Base-by-base conservation (phyloP, 2,888 invertebrate genomes). In the Trisateles emortualis region DNA sequence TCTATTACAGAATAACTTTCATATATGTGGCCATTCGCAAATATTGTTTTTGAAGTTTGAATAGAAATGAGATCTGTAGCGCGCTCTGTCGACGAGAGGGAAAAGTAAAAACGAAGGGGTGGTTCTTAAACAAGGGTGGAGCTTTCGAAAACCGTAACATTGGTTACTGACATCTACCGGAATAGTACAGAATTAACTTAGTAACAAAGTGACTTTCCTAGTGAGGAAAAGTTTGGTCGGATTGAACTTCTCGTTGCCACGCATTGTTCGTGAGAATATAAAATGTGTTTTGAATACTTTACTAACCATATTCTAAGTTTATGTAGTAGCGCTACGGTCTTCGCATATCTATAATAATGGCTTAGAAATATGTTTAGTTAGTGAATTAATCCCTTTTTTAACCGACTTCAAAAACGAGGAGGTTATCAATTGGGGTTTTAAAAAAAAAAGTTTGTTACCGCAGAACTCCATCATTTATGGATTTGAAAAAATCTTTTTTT, bases 161-260 rank as follows among this genome's bases (percentile, higher is more conserved):
- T 22, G 57, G 60, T 62, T 49, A 76, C 82, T 75, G 91, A 88
- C 91, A 92, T 91, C 91, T 91, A 84, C 72, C 85, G 91, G 86
- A 74, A 80, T 81, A 74, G 72, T 78, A 59, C 59, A 60, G 86
- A 82, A 88, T 78, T 78, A 84, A 72, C 71, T 80, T 67, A 65
- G 42, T 46, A 60, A 58, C 61, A 49, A 54, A 59, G 61, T 57
- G 54, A 48, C 55, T 63, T 58, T 54, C 29, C 39, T 61, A 53
- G 54, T 53, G 46, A 57, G 56, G 52, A 59, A 60, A 68, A 53
- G 47, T 63, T 63, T 47, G 30, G 44, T 26, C 10, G 24, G 14
- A 42, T 42, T 36, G 16, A 47, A 55, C 10, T 42, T 48, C n/a
- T 35, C 17, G 41, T 59, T 43, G 17, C 13, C 26, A 29, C 11